phyloP scores from a whole-genome alignment of 2,888 invertebrate species.

The Sesia bembeciformis region DNA sequence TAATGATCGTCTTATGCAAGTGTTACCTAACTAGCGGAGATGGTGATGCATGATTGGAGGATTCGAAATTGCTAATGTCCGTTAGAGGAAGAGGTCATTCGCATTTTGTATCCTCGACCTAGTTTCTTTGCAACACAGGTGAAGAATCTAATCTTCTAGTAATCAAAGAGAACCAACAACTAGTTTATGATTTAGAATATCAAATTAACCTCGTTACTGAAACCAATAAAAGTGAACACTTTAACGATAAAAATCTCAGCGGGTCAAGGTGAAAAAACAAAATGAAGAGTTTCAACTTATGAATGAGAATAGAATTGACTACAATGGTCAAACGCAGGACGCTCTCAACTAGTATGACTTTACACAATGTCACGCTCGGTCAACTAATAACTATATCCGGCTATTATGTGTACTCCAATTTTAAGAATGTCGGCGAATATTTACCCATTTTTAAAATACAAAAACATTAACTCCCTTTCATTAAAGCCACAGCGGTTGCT shows the following conservation, averaged over 20 bases:
- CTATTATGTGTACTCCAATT: neutral
- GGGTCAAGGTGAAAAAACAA: slow-evolving; percentile 29
- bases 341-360: slow-evolving; percentile 14
- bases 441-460: neutral
- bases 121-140: no score
- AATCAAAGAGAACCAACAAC: no score
- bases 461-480: neutral
- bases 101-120: neutral
- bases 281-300: slow-evolving; percentile 31
- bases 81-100: slow-evolving; percentile 5
- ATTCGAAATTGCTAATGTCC: slow-evolving; percentile 19
- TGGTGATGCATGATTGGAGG: slow-evolving; percentile 21
- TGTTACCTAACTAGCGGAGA: slow-evolving; percentile 36
- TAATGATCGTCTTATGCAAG: slow-evolving; percentile 35
- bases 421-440: neutral
- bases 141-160: no score
- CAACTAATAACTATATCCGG: slow-evolving; percentile 20
- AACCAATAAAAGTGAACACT: no score
- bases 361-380: slow-evolving; percentile 4
- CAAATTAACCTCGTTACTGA: no score
- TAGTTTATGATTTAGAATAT: no score
- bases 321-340: slow-evolving; percentile 33
- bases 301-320: slow-evolving; percentile 19
- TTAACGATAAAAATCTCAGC: neutral
- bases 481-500: neutral